Percentiles rank a stretch among this genome's conserved stretches.
Conservation (phyloP, 1,140 invertebrate species). For the Ridgeia piscesae region DNA sequence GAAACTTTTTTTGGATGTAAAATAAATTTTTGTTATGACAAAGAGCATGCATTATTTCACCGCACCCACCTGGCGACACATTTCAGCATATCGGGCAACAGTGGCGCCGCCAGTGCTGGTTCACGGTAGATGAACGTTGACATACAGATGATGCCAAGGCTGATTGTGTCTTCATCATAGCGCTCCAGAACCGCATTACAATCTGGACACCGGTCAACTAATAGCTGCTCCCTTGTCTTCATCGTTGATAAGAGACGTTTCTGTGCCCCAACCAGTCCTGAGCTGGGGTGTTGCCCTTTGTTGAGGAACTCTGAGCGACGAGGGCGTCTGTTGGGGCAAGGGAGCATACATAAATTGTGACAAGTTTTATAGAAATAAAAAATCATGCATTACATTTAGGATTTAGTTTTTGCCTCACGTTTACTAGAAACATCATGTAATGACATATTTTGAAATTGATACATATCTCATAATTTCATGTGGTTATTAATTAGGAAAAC, state of each 20-base stretch:
- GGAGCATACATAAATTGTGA: too few relatives aligned
- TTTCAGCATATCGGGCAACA: slow-evolving; percentile 88
- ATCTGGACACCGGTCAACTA: slow-evolving; percentile 57
- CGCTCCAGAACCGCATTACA: slow-evolving; percentile 77
- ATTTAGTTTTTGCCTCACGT: too few relatives aligned
- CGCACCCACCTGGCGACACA: slow-evolving; percentile 75
- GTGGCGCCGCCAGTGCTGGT: slow-evolving; percentile 85
- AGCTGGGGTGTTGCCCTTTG: slow-evolving; percentile 34
- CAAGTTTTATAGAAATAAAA: not conserved
- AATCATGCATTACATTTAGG: not conserved
- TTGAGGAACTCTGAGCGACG: slow-evolving; percentile 47
- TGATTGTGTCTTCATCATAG: slow-evolving; percentile 96
- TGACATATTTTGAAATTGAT: too few relatives aligned
- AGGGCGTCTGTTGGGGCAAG: slow-evolving; percentile 18
- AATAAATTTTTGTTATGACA: slow-evolving; percentile 4
- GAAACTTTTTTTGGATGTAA: too few relatives aligned
- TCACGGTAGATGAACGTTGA: slow-evolving; percentile 96
- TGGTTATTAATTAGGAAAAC: too few relatives aligned
- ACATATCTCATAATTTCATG: too few relatives aligned
- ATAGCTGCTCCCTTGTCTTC: slow-evolving; percentile 39
- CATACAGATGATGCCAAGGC: slow-evolving; percentile 88
- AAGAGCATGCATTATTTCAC: slow-evolving; percentile 5
- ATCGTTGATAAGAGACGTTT: slow-evolving; percentile 36
- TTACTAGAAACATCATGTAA: too few relatives aligned
- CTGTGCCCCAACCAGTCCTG: slow-evolving; percentile 19